Percentiles rank a stretch among this genome's conserved stretches.
Evolutionary conservation across 2,797 vertebrate species (phyloP).

Genomic region (Oophaga sylvatica): DNA sequence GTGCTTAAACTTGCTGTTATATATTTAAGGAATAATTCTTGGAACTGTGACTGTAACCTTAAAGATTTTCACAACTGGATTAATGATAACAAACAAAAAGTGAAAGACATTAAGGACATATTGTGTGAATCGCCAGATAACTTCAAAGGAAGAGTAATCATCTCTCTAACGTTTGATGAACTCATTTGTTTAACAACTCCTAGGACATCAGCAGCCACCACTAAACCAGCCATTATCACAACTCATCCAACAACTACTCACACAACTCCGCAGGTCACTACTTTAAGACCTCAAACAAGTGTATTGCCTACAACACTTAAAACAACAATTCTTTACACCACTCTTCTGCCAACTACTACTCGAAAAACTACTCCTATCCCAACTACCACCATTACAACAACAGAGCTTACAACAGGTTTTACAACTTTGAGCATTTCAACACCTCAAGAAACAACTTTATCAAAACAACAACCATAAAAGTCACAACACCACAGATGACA

Average conservation of each 20-base stretch:
- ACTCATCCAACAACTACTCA: conserved; percentile 15
- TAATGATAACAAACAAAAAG: conserved; percentile 64
- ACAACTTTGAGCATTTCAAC: background rate
- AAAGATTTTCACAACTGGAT: conserved; percentile 72
- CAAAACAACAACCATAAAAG: background rate
- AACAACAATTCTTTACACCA: background rate
- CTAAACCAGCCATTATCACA: background rate
- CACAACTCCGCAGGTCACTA: conserved; percentile 7
- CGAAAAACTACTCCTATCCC: background rate
- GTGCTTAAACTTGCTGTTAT: conserved; percentile 72
- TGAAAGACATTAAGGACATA: conserved; percentile 55
- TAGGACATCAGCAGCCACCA: background rate
- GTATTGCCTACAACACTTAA: conserved; percentile 23
- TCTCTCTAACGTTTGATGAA: conserved; percentile 65
- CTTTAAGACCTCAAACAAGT: background rate
- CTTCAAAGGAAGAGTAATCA: conserved; percentile 68
- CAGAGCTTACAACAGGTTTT: background rate
- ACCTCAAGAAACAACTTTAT: conserved; percentile 1
- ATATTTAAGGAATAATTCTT: conserved; percentile 77
- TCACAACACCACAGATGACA: background rate
- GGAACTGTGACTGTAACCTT: conserved; percentile 83
- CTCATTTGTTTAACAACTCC: conserved; percentile 72
- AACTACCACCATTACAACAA: background rate
- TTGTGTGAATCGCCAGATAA: conserved; percentile 73
- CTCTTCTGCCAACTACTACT: background rate